Percentiles rank a stretch among this genome's conserved stretches.
phyloP scores from a whole-genome alignment of 2,113 vertebrate genomes.

The Syngnathus floridae region DNA sequence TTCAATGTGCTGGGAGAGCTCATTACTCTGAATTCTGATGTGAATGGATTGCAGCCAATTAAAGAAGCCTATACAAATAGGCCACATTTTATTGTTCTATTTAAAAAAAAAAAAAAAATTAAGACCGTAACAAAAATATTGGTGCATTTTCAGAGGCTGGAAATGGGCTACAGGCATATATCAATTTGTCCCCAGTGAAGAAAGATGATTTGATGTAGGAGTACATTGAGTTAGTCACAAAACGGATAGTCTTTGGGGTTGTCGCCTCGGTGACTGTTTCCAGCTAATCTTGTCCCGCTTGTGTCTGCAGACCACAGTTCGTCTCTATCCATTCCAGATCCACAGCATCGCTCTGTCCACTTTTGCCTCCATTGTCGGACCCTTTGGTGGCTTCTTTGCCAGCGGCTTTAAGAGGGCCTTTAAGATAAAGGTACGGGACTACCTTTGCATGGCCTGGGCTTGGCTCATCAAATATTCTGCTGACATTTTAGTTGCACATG shows the following conservation, averaged over 20 bases:
- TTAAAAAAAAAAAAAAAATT: neutral
- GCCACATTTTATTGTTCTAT: too few relatives aligned
- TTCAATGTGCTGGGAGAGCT: too few relatives aligned
- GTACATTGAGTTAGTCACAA: neutral
- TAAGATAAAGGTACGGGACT: slow-evolving; percentile 86
- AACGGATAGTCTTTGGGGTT: neutral
- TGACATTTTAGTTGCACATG: neutral
- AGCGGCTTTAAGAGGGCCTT: slow-evolving; percentile 98
- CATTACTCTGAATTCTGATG: too few relatives aligned
- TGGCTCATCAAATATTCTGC: neutral
- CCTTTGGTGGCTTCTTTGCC: slow-evolving; percentile 95
- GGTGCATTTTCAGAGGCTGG: neutral
- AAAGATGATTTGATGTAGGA: neutral
- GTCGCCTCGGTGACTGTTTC: neutral
- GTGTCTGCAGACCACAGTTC: slow-evolving; percentile 78
- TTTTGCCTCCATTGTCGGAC: slow-evolving; percentile 92
- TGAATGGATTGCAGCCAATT: too few relatives aligned
- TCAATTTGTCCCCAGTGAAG: neutral
- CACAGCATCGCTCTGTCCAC: slow-evolving; percentile 94
- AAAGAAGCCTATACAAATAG: too few relatives aligned
- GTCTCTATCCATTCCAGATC: slow-evolving; percentile 96
- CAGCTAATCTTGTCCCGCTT: neutral
- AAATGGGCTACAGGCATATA: neutral
- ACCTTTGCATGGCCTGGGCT: neutral
- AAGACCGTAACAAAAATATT: neutral